A percentile compares a stretch with the other conserved stretches of the same genome.
phyloP scores from a whole-genome alignment of 2,888 invertebrate genomes.

The Hipparchia semele region DNA sequence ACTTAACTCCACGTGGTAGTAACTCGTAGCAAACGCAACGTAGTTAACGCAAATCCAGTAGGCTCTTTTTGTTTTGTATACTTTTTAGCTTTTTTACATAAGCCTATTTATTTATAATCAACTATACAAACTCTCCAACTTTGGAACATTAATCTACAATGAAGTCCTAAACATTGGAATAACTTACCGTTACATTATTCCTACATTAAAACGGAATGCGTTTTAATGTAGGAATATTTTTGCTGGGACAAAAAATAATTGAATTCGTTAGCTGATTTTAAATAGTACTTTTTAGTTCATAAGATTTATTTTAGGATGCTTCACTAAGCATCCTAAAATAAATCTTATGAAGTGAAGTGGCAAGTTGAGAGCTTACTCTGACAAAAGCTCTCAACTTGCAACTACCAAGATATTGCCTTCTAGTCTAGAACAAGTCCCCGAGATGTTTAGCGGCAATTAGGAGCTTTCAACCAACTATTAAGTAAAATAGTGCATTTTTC shows the following conservation, averaged over 20 bases:
- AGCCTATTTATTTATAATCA: too few relatives aligned
- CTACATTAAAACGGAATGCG: not conserved
- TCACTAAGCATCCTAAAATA: too few relatives aligned
- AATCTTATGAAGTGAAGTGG: too few relatives aligned
- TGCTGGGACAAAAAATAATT: not conserved
- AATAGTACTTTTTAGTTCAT: not conserved
- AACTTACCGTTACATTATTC: not conserved
- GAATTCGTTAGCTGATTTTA: not conserved
- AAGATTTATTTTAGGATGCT: too few relatives aligned
- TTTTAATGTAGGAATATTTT: not conserved
- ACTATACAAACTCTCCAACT: too few relatives aligned
- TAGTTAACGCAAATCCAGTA: too few relatives aligned
- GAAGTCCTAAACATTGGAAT: not conserved
- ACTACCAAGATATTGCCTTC: not conserved
- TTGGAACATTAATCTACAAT: too few relatives aligned
- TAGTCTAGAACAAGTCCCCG: not conserved
- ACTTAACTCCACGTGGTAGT: too few relatives aligned
- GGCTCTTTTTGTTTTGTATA: too few relatives aligned
- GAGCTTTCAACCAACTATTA: constrained; percentile 29
- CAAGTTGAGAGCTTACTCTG: not conserved
- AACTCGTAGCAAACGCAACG: too few relatives aligned
- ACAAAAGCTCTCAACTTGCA: not conserved
- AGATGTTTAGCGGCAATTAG: constrained; percentile 24
- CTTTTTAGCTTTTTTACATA: too few relatives aligned
- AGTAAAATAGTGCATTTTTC: constrained; percentile 27